Base-by-base conservation (phyloP, 2,113 vertebrate species). In the Galbula dea region DNA sequence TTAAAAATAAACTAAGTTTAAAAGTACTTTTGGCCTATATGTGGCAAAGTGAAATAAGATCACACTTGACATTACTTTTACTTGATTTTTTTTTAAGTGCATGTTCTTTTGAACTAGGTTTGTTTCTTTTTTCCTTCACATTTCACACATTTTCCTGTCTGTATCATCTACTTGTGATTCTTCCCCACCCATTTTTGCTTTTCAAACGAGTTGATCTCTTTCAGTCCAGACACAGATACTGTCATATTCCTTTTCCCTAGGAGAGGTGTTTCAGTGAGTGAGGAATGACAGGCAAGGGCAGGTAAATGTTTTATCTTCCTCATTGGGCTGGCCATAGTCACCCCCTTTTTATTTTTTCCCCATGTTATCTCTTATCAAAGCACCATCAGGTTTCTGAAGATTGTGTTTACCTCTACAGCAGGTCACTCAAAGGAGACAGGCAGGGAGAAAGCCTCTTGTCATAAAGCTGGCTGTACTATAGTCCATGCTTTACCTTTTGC, bases 131-230 rank as follows among this genome's bases (percentile, higher is more conserved):
- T 65, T 30, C 16, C 27, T 68, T 32, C 15, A 30, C 7, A 72
- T 83, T 57, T 52, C 13, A 29, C 11, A 10, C 17, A 14, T 65
- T 63, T 92, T 32, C 20, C 67, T 78, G 22, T 67, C 15, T 54
- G 1, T 9, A 12, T 30, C 51, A 71, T 12, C 17, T 23, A 5
- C 18, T 19, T 16, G 37, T 2, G 1, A 34, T 5, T 3, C 74
- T 62, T 69, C 41, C 58, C 8, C 29, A 63, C 6, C 22, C 32
- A 5, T 49, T 41, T 59, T 24, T 67, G 17, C 32, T 75, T 37
- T 48, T 57, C 20, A 54, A 59, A 7, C n/a, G 16, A 61, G 32
- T 1, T 76, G 6, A 12, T 52, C 5, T 80, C 18, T 18, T 39
- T 43, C 55, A 84, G 6, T 11, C 19, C 37, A 57, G 30, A 30